Base-by-base conservation (phyloP, 2,888 invertebrate species). In the Elegia similella region DNA sequence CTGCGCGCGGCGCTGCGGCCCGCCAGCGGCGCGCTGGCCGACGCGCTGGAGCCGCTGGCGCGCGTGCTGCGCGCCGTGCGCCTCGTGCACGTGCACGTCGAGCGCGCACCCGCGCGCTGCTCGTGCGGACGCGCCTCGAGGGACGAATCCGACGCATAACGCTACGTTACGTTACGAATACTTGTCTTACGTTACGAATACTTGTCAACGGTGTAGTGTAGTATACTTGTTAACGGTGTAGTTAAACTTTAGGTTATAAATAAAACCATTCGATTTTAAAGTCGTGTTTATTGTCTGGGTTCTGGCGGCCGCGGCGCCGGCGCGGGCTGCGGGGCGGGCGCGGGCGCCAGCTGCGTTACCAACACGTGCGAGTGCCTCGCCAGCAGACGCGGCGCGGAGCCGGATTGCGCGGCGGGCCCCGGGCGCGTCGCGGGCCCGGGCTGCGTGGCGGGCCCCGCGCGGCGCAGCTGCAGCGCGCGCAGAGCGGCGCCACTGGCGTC, bases 1-100 rank as follows among this genome's bases (percentile, higher is more conserved):
- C 43, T 93, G 30, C 89, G 94, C 23, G 94, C 94, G 75, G 91
- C 94, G 61, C 90, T 94, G 70, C 69, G 66, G 5, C 79, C 82
- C 62, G 62, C 75, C 64, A 65, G 69, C 63, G 62, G 43, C 17
- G 63, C 71, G 62, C 58, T 62, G 59, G 68, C 59, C 54, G 81
- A 78, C 67, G 80, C 72, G 61, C 56, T 70, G 65, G 72, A 70
- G 60, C 78, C 82, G 66, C 68, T 73, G 44, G 72, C 67, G 65
- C 73, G 73, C 52, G 61, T 77, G 68, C 69, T 76, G 62, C 67
- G 62, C 32, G 69, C 72, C 32, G 60, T 64, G 67, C 78, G 78
- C 54, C 69, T 80, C 16, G 73, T 74, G 58, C 73, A 77, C 56
- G 75, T 81, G 64, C 78, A 72, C 60, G 52, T 57, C 23, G 44